Evolutionary conservation across 2,888 invertebrate species (phyloP), one percentile per base, ranked within the genome.

Genomic region (Mactromeris polynyma): DNA sequence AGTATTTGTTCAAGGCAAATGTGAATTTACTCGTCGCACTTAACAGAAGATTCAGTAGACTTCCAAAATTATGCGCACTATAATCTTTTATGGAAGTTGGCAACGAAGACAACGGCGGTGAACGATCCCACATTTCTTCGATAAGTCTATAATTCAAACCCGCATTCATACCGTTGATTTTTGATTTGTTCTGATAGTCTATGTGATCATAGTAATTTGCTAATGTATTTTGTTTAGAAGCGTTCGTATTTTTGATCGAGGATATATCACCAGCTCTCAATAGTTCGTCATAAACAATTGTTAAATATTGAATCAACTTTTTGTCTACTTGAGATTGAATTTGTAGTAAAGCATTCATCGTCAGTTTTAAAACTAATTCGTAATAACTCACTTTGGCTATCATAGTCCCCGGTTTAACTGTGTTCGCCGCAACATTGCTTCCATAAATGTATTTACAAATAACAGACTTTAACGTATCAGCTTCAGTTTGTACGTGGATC

Each of bases 381-480:
- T 40, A 73, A 21, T 69, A 64, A 73, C 83, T 73, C 11, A 64
- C 64, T 21, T 69, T 83, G 9, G 83, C 73, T 42, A 83, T 42
- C 31, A 69, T 83, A 26, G 83, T 83, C 11, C 83, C 73, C n/a
- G 83, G 83, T 42, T 83, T 83, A 1, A 83, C 83, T 46, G 73
- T 69, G 73, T 83, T 83, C 3, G 83, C 83, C 31, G 83, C 83
- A 42, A 83, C 83, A 17, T 42, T 73, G 33, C 83, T 73, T 9
- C 73, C 83, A 73, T 83, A 83, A 21, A 83, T 33, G 33, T 83
- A 83, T 73, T 83, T 83, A n/a, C 83, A 83, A 69, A 73, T 42
- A 1, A 83, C 83, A 6, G 42, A n/a, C 19, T 46, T 83, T 7
- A 83, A 38, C 9, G 77, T 83, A 26, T 83, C 73, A 3, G 83